A percentile compares a stretch with the other conserved stretches of the same genome.
Evolutionary conservation across 2,113 vertebrate genomes (phyloP).

Genomic region (Ancistrus triradiatus): DNA sequence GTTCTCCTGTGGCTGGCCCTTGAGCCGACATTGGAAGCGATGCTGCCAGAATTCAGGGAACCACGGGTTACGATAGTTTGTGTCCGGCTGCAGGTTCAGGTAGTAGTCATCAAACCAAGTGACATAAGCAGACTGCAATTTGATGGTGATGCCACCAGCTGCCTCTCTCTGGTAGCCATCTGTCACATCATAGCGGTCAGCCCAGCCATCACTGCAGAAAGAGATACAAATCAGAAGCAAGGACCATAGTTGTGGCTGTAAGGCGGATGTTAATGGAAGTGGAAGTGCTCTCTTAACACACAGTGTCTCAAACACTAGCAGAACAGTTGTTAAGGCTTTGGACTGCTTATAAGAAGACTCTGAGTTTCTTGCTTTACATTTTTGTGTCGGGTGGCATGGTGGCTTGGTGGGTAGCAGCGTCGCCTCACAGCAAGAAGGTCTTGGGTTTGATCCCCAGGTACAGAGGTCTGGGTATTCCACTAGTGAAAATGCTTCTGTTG

Average conservation of each 20-base stretch:
- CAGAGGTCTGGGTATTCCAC: too few relatives aligned
- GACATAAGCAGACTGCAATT: conserved; percentile 92
- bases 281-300: too few relatives aligned
- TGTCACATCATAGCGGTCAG: conserved; percentile 94
- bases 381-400: too few relatives aligned
- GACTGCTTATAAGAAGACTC: too few relatives aligned
- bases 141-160: conserved; percentile 94
- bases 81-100: conserved; percentile 86
- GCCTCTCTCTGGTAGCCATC: conserved; percentile 91
- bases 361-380: too few relatives aligned
- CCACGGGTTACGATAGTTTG: conserved; percentile 91
- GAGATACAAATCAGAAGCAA: conserved; percentile 23
- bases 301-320: too few relatives aligned
- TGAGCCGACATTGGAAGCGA: conserved; percentile 86
- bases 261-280: too few relatives aligned
- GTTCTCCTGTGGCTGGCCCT: conserved; percentile 85
- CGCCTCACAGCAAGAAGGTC: too few relatives aligned
- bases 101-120: conserved; percentile 99
- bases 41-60: conserved; percentile 98
- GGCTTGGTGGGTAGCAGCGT: too few relatives aligned
- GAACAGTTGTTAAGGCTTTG: too few relatives aligned
- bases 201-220: conserved; percentile 88
- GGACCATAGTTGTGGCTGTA: not conserved
- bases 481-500: too few relatives aligned
- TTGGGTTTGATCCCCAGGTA: too few relatives aligned